Evolutionary conservation across 2,113 vertebrate genomes (phyloP).

Genomic region (Calyptommatus sinebrachiatus): DNA sequence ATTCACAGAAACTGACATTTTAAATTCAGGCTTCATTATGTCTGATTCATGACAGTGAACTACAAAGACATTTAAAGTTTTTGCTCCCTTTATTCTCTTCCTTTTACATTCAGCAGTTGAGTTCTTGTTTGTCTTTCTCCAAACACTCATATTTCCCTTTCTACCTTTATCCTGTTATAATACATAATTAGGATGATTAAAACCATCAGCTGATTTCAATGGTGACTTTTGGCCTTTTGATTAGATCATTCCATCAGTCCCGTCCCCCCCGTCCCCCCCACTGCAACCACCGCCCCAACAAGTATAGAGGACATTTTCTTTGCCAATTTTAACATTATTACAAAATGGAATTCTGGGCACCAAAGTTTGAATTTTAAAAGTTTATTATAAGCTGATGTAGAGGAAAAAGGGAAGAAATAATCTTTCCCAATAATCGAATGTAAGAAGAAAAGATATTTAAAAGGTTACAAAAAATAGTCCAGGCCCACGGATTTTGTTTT

Average conservation of each 20-base stretch:
- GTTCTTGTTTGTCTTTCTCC: constrained; percentile 77
- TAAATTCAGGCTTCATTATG: constrained; percentile 85
- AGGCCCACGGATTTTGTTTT: constrained; percentile 4
- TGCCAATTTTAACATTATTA: constrained; percentile 45
- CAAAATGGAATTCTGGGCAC: not conserved
- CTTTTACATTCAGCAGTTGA: constrained; percentile 68
- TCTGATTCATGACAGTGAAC: constrained; percentile 75
- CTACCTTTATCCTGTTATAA: constrained; percentile 76
- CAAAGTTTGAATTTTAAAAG: constrained; percentile 24
- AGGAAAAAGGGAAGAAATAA: constrained; percentile 13
- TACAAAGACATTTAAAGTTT: constrained; percentile 78
- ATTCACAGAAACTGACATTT: constrained; percentile 86
- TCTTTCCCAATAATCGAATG: constrained; percentile 20
- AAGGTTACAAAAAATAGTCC: not conserved
- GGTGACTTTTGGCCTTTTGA: constrained; percentile 74
- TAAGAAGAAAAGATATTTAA: constrained; percentile 18
- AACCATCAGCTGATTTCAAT: constrained; percentile 77
- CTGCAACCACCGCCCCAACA: constrained; percentile 40
- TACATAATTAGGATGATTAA: constrained; percentile 82
- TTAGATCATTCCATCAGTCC: constrained; percentile 55
- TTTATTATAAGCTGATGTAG: constrained; percentile 7
- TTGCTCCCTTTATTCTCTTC: constrained; percentile 59
- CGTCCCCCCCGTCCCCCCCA: constrained; percentile 16
- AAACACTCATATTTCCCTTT: constrained; percentile 81
- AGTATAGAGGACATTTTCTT: constrained; percentile 45